A percentile compares a stretch with the other conserved stretches of the same genome.
phyloP scores from a whole-genome alignment of 2,888 invertebrate species.

The Crepidodera aurea region DNA sequence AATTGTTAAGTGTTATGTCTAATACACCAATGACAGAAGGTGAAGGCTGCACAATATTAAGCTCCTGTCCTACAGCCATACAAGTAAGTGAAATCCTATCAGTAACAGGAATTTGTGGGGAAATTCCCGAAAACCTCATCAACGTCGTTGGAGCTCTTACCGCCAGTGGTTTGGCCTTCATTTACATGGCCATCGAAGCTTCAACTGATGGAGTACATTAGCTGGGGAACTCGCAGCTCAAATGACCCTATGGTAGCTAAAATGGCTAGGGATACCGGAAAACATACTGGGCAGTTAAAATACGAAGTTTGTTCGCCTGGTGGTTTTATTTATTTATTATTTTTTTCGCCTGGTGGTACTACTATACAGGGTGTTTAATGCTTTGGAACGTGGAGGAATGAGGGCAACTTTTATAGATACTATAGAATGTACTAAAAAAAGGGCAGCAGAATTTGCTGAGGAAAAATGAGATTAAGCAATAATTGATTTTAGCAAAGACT shows the following conservation, averaged over 20 bases:
- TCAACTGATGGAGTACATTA: constrained; percentile 90
- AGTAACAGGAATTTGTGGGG: constrained; percentile 74
- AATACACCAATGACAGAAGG: constrained; percentile 86
- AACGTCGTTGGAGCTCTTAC: constrained; percentile 82
- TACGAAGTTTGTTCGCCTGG: constrained; percentile 90
- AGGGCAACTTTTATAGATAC: constrained; percentile 82
- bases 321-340: too few species aligned
- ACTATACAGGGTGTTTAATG: constrained; percentile 89
- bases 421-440: constrained; percentile 74
- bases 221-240: constrained; percentile 87
- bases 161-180: constrained; percentile 94
- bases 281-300: constrained; percentile 80
- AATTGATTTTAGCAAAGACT: too few species aligned
- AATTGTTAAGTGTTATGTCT: constrained; percentile 83
- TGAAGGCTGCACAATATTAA: constrained; percentile 59
- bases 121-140: constrained; percentile 82
- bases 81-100: constrained; percentile 67
- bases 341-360: too few species aligned
- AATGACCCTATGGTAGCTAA: constrained; percentile 83
- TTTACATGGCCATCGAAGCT: constrained; percentile 90
- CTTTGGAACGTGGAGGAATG: constrained; percentile 79
- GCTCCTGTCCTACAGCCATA: too few species aligned
- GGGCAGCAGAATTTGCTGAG: constrained; percentile 64
- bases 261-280: constrained; percentile 80
- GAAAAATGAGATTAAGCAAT: constrained; percentile 56